Percentiles rank a stretch among this genome's conserved stretches.
These are phyloP conservation scores for Rotaria sp. DNA, from an alignment of 2,888 invertebrate genomes.

Conservation along the genomic window DNA sequence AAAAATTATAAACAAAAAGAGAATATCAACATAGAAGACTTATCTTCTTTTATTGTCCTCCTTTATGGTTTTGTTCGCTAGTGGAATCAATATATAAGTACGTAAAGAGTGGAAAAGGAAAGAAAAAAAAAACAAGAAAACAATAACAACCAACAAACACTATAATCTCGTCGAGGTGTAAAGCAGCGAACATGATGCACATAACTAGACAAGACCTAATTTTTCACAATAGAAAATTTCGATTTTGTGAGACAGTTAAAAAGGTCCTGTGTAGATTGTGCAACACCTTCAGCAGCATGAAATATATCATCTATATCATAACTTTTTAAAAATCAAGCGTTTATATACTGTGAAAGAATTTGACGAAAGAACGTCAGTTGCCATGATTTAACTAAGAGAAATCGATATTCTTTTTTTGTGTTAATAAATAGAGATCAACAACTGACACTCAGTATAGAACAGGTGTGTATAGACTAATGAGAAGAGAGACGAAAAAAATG, in stretches of 20 bases:
- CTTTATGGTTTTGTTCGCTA: neutral
- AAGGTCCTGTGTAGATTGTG: slow-evolving; percentile 31
- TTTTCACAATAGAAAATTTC: neutral
- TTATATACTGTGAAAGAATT: neutral
- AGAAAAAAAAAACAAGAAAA: neutral
- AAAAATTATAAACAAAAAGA: slow-evolving; percentile 3
- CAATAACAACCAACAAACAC: neutral
- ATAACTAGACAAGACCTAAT: slow-evolving; percentile 29
- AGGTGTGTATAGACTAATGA: neutral
- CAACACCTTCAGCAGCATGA: slow-evolving; percentile 30
- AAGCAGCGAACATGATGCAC: slow-evolving; percentile 28
- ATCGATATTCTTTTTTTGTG: neutral
- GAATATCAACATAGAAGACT: neutral
- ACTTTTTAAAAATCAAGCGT: neutral
- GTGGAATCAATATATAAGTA: neutral
- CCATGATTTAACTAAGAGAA: neutral
- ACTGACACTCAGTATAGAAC: neutral
- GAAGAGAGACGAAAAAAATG: neutral
- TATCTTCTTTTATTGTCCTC: neutral
- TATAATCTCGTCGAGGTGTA: neutral
- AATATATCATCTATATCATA: neutral
- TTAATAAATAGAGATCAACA: neutral
- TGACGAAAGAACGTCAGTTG: neutral
- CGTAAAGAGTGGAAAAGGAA: neutral
- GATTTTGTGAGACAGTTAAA: neutral